Conservation (phyloP, 2,113 vertebrate genomes). For the Trogon surrucura region DNA sequence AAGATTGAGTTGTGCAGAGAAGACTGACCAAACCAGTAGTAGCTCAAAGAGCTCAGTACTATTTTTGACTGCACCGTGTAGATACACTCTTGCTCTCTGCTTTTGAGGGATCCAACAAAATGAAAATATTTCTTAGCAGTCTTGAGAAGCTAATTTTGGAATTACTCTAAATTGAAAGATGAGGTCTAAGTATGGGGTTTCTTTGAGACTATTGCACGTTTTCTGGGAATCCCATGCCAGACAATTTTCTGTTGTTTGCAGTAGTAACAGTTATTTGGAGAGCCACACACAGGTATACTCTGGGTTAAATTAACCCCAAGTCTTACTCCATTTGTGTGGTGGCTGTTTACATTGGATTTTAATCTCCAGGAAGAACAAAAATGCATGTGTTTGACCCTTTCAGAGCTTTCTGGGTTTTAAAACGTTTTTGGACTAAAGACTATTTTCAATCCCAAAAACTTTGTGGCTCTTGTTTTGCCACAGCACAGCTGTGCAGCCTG, state of each 20-base stretch:
- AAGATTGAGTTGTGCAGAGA: neutral
- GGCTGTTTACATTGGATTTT: neutral
- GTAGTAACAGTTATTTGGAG: neutral
- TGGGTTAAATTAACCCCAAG: neutral
- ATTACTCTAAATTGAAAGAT: neutral
- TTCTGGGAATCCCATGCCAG: neutral
- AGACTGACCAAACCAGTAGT: neutral
- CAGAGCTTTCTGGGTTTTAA: neutral
- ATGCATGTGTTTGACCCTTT: neutral
- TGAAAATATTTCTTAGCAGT: neutral
- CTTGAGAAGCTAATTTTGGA: neutral
- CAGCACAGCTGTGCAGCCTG: neutral
- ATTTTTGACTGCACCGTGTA: neutral
- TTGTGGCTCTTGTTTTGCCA: neutral
- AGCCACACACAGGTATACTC: neutral
- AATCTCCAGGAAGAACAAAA: neutral
- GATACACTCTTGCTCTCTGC: neutral
- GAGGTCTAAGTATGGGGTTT: fast-evolving
- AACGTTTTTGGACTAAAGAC: neutral
- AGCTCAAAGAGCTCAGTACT: neutral
- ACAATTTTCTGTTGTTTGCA: neutral
- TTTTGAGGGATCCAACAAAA: neutral
- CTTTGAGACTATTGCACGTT: neutral
- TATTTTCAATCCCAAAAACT: neutral
- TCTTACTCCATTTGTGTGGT: neutral